phyloP scores from a whole-genome alignment of 1,140 invertebrate species.

The Bicyclus anynana region DNA sequence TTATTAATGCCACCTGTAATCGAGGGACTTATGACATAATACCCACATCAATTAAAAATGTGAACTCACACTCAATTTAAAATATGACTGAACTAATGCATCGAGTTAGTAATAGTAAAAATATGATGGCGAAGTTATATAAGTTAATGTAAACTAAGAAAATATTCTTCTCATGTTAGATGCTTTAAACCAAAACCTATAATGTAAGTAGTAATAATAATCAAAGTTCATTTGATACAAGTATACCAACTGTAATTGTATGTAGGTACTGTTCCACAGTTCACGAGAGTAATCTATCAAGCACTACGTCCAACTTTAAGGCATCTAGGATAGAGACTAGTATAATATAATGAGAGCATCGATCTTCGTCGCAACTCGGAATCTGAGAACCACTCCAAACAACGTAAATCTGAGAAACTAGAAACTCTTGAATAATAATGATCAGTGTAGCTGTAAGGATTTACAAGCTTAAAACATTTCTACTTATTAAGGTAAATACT shows the following conservation, averaged over 20 bases:
- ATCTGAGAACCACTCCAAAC: conserved; percentile 15
- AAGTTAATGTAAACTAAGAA: too few species aligned
- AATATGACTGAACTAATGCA: too few species aligned
- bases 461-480: neutral
- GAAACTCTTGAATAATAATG: neutral
- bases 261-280: conserved; percentile 6
- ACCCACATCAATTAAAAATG: too few species aligned
- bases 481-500: too few species aligned
- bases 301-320: conserved; percentile 16
- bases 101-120: too few species aligned
- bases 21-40: too few species aligned
- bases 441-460: neutral
- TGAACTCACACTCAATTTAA: too few species aligned
- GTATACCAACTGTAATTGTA: conserved; percentile 1
- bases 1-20: too few species aligned
- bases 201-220: too few species aligned
- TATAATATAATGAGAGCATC: conserved; percentile 26
- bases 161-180: too few species aligned
- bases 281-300: conserved; percentile 21
- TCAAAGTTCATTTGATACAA: neutral
- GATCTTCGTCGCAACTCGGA: conserved; percentile 22
- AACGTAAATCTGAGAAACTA: conserved; percentile 15
- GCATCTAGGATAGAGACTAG: conserved; percentile 17
- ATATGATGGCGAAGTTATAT: too few species aligned
- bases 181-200: too few species aligned